phyloP scores from a whole-genome alignment of 2,888 invertebrate genomes.

The Eledona agricola region DNA sequence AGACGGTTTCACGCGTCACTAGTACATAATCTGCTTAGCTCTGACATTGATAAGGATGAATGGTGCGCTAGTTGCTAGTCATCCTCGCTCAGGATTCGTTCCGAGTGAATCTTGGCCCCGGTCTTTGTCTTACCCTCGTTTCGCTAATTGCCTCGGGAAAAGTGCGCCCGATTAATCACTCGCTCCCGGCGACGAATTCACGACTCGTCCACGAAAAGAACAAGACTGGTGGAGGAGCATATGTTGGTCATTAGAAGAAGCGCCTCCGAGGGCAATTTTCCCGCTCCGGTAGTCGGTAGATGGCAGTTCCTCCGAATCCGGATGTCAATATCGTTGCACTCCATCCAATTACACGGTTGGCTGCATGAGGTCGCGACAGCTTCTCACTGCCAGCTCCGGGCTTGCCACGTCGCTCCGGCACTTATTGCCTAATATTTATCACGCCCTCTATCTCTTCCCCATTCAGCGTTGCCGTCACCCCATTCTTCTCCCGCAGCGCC shows the following conservation, averaged over 20 bases:
- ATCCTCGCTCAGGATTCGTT: slow-evolving; percentile 44
- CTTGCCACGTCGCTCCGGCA: slow-evolving; percentile 57
- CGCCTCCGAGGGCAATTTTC: too few species aligned
- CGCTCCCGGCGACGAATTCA: too few species aligned
- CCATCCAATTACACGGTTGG: slow-evolving; percentile 62
- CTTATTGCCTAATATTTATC: slow-evolving; percentile 60
- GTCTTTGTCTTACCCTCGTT: too few species aligned
- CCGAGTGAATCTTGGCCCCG: slow-evolving; percentile 16
- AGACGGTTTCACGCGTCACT: slow-evolving; percentile 65
- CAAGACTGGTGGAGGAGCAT: too few species aligned
- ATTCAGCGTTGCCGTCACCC: slow-evolving; percentile 50
- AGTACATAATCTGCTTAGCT: slow-evolving; percentile 68
- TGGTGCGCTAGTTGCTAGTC: slow-evolving; percentile 61
- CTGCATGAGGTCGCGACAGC: slow-evolving; percentile 61
- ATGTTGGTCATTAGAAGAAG: too few species aligned
- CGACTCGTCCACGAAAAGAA: slow-evolving; percentile 12
- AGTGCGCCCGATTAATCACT: too few species aligned
- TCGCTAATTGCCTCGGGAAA: too few species aligned
- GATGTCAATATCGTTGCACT: slow-evolving; percentile 57
- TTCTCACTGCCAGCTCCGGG: slow-evolving; percentile 57
- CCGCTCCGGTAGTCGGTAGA: slow-evolving; percentile 20
- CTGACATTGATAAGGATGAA: slow-evolving; percentile 70
- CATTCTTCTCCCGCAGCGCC: slow-evolving; percentile 42
- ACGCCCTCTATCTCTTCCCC: slow-evolving; percentile 45
- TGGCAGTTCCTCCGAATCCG: slow-evolving; percentile 37